A percentile compares a stretch with the other conserved stretches of the same genome.
These are phyloP conservation scores for Microplitis demolitor DNA, from an alignment of 1,140 invertebrate genomes.

Conservation along the genomic window DNA sequence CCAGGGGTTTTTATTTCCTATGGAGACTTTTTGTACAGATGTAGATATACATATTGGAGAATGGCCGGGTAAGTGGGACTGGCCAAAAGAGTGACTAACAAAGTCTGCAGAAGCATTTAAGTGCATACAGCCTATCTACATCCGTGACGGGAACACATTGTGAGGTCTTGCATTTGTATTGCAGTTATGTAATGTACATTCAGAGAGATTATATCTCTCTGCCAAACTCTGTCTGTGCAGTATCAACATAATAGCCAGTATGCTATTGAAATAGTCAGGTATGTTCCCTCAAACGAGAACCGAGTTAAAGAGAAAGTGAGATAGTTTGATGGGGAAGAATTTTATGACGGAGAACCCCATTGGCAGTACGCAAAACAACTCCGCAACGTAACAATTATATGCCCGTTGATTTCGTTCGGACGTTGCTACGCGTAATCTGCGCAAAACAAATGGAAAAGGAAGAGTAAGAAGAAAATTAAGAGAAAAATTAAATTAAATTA, in stretches of 20 bases:
- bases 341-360: no score
- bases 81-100: background rate
- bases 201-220: constrained; percentile 41
- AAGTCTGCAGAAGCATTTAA: background rate
- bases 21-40: background rate
- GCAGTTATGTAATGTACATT: constrained; percentile 18
- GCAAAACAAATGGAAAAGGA: no score
- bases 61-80: background rate
- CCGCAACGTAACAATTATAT: no score
- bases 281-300: background rate
- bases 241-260: background rate
- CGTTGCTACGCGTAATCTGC: no score
- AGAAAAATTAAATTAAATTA: no score
- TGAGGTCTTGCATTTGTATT: constrained; percentile 15
- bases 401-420: no score
- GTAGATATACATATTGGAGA: background rate
- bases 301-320: background rate
- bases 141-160: constrained; percentile 2
- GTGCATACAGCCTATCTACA: background rate
- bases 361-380: no score
- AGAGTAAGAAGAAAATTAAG: no score
- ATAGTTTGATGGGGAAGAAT: no score
- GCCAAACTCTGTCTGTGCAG: no score
- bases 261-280: background rate
- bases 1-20: constrained; percentile 10